A percentile compares a stretch with the other conserved stretches of the same genome.
Evolutionary conservation across 2,113 vertebrate genomes (phyloP).

Genomic region (rat (Rattus norvegicus)): DNA sequence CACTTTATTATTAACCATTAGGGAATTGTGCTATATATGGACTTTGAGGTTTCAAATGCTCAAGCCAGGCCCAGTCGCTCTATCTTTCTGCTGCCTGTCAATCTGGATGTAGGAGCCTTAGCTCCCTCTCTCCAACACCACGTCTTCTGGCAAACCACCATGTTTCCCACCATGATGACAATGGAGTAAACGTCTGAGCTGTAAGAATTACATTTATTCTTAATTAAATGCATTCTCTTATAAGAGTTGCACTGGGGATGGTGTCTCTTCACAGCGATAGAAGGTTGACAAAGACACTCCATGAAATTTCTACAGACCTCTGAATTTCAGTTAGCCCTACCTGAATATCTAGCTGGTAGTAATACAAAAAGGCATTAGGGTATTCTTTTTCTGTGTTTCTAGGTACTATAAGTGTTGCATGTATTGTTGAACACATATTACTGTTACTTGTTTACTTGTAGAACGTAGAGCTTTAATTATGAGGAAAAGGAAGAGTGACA

Average conservation of each 20-base stretch:
- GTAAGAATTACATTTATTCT: neutral
- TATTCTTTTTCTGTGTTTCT: neutral
- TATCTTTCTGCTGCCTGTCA: neutral
- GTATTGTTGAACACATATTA: neutral
- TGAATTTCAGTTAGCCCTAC: neutral
- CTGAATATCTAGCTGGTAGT: neutral
- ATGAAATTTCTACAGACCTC: neutral
- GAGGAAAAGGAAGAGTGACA: neutral
- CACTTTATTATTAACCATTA: too few species aligned
- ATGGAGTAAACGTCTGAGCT: neutral
- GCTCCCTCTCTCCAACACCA: neutral
- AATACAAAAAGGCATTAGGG: neutral
- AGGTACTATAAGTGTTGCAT: neutral
- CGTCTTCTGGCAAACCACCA: neutral
- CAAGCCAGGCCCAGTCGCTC: neutral
- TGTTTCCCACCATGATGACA: neutral
- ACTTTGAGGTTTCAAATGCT: neutral
- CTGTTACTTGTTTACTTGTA: neutral
- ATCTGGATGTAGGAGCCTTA: neutral
- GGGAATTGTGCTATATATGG: neutral
- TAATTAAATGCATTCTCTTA: neutral
- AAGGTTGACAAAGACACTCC: neutral
- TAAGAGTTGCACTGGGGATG: neutral
- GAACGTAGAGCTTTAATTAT: neutral
- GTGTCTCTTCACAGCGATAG: neutral